Conservation (phyloP, 2,113 vertebrate species). For the Nibea coibor region DNA sequence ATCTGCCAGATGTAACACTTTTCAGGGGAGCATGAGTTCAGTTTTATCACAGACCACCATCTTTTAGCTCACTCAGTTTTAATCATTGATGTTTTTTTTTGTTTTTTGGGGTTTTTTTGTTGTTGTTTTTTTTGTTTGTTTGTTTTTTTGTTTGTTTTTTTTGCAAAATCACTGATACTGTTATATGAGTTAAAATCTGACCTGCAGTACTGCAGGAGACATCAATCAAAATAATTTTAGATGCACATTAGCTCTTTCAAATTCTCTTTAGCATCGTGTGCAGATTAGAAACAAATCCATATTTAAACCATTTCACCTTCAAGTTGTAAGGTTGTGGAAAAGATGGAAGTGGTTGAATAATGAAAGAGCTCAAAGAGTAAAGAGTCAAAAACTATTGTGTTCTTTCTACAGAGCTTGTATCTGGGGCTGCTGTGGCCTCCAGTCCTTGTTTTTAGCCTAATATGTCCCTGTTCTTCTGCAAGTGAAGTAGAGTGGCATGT, state of each 20-base stretch:
- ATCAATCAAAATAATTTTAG: neutral
- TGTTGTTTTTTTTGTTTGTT: too few relatives aligned
- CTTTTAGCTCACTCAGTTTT: neutral
- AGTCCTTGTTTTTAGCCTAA: slow-evolving; percentile 2
- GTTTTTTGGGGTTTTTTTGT: neutral
- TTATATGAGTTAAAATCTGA: neutral
- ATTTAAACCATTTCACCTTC: neutral
- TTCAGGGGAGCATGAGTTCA: neutral
- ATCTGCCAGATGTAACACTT: neutral
- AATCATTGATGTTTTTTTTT: neutral
- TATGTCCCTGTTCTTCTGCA: slow-evolving; percentile 19
- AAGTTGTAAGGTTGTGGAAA: neutral
- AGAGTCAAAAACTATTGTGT: neutral
- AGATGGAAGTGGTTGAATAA: neutral
- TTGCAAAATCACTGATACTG: neutral
- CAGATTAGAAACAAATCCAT: neutral
- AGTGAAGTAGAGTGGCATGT: neutral
- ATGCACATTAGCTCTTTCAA: neutral
- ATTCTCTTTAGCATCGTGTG: neutral
- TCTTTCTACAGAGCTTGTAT: neutral
- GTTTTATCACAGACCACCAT: neutral
- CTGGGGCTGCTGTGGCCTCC: neutral
- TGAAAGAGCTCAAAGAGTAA: neutral
- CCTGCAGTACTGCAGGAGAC: neutral
- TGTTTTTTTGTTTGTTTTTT: too few relatives aligned